Conservation (phyloP, 1,140 invertebrate species). For the Ceratina calcarata region DNA sequence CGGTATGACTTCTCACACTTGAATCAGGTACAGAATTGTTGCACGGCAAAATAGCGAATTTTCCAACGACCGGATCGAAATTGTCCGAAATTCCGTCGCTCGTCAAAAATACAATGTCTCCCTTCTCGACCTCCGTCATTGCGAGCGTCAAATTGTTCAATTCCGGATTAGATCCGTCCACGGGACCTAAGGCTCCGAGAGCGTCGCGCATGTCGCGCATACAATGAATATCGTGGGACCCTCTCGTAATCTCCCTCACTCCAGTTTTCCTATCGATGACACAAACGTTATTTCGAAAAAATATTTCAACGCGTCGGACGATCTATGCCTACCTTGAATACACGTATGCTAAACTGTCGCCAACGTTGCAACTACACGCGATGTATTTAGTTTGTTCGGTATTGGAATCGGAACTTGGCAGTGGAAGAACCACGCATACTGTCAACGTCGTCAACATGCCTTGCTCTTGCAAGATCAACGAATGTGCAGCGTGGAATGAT, state of each 20-base stretch:
- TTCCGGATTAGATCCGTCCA: slow-evolving; percentile 93
- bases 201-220: slow-evolving; percentile 96
- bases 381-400: slow-evolving; percentile 83
- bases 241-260: slow-evolving; percentile 79
- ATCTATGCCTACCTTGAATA: slow-evolving; percentile 83
- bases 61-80: slow-evolving; percentile 96
- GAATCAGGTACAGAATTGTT: slow-evolving; percentile 68
- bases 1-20: slow-evolving; percentile 57
- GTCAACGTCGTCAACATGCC: slow-evolving; percentile 94
- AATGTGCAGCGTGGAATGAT: slow-evolving; percentile 93
- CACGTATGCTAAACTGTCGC: slow-evolving; percentile 94
- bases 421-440: slow-evolving; percentile 88
- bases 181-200: slow-evolving; percentile 93
- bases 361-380: slow-evolving; percentile 95
- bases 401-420: slow-evolving; percentile 75
- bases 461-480: slow-evolving; percentile 91
- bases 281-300: too few relatives aligned
- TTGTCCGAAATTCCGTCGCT: slow-evolving; percentile 97
- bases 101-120: slow-evolving; percentile 94
- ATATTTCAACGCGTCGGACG: too few relatives aligned
- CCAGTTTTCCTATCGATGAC: slow-evolving; percentile 67
- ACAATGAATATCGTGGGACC: slow-evolving; percentile 93
- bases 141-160: slow-evolving; percentile 94
- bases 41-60: slow-evolving; percentile 87
- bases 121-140: slow-evolving; percentile 90